Evolutionary conservation across 2,888 invertebrate genomes (phyloP), one percentile per base, ranked within the genome.

Genomic region (Diaperis boleti): DNA sequence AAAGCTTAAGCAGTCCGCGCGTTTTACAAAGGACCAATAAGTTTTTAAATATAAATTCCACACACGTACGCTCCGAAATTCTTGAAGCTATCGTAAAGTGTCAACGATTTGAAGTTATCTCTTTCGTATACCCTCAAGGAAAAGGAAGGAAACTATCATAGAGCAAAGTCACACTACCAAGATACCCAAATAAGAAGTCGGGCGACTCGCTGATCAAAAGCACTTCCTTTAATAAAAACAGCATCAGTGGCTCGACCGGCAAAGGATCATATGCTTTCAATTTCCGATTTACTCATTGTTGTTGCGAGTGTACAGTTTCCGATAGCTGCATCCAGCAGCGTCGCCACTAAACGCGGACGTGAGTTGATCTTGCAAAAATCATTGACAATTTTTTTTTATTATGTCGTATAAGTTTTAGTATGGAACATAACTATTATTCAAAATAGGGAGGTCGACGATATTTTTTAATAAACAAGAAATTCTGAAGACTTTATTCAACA

Each of bases 91-190:
- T 64, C 60, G 60, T 64, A 72, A 72, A 73, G 69, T 71, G 71
- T 74, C 74, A 74, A 73, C 72, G 69, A 72, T 74, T 69, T 70
- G 67, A 65, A 74, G 70, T 70, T 73, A 72, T 72, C 69, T 72
- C 62, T 68, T 20, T 44, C 49, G 64, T 64, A 60, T 49, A 60
- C 33, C 59, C 42, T 50, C 5, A 44, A 37, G 18, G 41, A 49
- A 14, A 49, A 64, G 56, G 50, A 59, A 57, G 52, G 44, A 50
- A 57, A 44, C 54, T 47, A 50, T 37, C 37, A 47, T 49, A 54
- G 61, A 54, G 22, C 39, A 45, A 39, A 55, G 42, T 44, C 37
- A 8, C 18, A 20, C 15, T 50, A 26, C 44, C 15, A 33, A 31
- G 50, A 42, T 35, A 52, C 11, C 45, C 41, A 42, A 42, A 50